Base-by-base conservation (phyloP, 1,140 invertebrate species). In the Oryzaephilus surinamensis region DNA sequence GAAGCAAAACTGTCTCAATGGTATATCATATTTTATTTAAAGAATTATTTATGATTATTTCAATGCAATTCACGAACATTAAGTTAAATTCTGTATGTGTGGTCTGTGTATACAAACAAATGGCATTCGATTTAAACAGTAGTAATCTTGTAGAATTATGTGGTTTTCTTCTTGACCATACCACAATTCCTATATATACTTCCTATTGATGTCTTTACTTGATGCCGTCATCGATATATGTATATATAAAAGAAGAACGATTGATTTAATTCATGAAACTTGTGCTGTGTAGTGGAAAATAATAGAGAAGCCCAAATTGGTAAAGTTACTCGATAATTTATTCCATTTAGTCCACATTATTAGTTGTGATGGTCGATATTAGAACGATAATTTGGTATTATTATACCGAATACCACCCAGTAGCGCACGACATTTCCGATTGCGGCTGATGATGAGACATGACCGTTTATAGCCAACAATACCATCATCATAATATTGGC, bases 271-370 rank as follows among this genome's bases (percentile, higher is more conserved):
- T n/a, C n/a, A n/a, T n/a, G n/a, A n/a, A n/a, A n/a, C n/a, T n/a
- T n/a, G n/a, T n/a, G n/a, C n/a, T n/a, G n/a, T n/a, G n/a, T n/a
- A n/a, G n/a, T n/a, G n/a, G 23, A 11, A 24, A 24, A 24, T 24
- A 46, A 46, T 46, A 42, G 41, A 28, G 41, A 33, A 17, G 44
- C 26, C 45, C 41, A 47, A 47, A 47, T 43, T 47, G 37, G 45
- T 47, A 39, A 47, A 39, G 36, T 46, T 32, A 39, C 34, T 37
- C 33, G 44, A 46, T 46, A 46, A 46, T 47, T 40, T 32, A 41
- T 39, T 47, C 36, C 40, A 43, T 47, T 47, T 47, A 43, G 40
- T 43, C 45, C 24, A 33, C 40, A 40, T 47, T 47, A 43, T 47
- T 47, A 47, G 45, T 34, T 35, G 31, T 32, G 32, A 48, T 41